These are phyloP conservation scores for Pteropus rufus DNA, from an alignment of 2,797 vertebrate species.

Conservation along the genomic window DNA sequence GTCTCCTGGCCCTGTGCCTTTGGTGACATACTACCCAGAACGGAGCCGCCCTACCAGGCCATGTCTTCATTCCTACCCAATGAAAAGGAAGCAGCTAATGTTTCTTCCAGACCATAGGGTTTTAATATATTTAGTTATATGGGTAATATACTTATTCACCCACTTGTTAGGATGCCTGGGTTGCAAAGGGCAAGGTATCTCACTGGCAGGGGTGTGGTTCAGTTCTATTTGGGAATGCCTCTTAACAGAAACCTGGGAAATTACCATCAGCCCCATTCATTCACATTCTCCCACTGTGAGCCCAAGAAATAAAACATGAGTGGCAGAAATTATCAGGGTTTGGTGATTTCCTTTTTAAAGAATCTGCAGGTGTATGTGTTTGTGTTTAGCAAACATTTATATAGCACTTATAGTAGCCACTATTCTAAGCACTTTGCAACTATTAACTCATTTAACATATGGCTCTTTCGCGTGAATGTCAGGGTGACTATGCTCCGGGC, in stretches of 20 bases:
- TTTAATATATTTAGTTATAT: not conserved
- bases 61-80: not conserved
- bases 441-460: not conserved
- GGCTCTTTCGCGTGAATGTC: not conserved
- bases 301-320: not conserved
- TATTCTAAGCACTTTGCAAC: not conserved
- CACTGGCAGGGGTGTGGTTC: too few species aligned
- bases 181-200: not conserved
- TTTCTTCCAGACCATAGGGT: not conserved
- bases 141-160: not conserved
- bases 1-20: not conserved
- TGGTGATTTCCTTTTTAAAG: not conserved
- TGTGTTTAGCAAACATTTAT: not conserved
- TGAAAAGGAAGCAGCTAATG: not conserved
- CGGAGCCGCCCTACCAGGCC: not conserved
- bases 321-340: not conserved
- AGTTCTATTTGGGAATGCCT: not conserved
- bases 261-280: not conserved
- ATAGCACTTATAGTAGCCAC: not conserved
- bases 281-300: not conserved
- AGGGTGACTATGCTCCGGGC: not conserved
- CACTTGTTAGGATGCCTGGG: not conserved
- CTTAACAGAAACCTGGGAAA: not conserved
- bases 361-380: not conserved
- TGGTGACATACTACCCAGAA: accelerated